Evolutionary conservation across 2,113 vertebrate species (phyloP), one percentile per base, ranked within the genome.

Genomic region (Rhinoderma darwinii): DNA sequence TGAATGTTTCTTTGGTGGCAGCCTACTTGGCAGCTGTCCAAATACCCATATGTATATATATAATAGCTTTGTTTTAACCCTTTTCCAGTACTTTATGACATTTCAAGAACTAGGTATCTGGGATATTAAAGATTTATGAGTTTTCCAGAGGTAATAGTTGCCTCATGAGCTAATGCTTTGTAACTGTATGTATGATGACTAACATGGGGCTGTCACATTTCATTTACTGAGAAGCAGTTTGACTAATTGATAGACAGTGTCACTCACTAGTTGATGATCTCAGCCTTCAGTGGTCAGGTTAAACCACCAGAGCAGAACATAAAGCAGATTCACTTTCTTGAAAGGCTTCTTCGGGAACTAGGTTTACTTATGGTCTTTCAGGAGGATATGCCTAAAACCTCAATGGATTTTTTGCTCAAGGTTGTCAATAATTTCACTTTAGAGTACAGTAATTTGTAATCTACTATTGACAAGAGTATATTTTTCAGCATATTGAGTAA

Each of bases 191-290:
- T 74, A 56, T 84, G 50, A 72, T 39, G 47, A 39, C 15, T 54
- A 27, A 5, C 32, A 12, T 84, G 27, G 44, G 41, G 22, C 50
- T 74, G 68, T 74, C 44, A 84, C 35, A 30, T 84, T 72, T 54
- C 25, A 84, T 84, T 56, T 74, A 41, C 47, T 15, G 44, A 72
- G 25, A 74, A 54, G 32, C 35, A 56, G 44, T 84, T 54, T 84
- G 68, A 73, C 18, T 83, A 30, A 83, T 44, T 83, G 44, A 83
- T 83, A 37, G 82, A 84, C 32, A 72, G 5, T 54, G 63, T 83
- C 82, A 73, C 30, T 73, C 20, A 54, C 63, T 25, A 32, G 82
- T 51, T 51, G 63, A 54, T 37, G 37, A 41, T 54, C 27, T 59
- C 79, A 82, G 76, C 80, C 61, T 37, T 70, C n/a, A 25, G 43